Percentiles rank a stretch among this genome's conserved stretches.
phyloP scores from a whole-genome alignment of 2,113 vertebrate genomes.

The Acinonyx jubatus region DNA sequence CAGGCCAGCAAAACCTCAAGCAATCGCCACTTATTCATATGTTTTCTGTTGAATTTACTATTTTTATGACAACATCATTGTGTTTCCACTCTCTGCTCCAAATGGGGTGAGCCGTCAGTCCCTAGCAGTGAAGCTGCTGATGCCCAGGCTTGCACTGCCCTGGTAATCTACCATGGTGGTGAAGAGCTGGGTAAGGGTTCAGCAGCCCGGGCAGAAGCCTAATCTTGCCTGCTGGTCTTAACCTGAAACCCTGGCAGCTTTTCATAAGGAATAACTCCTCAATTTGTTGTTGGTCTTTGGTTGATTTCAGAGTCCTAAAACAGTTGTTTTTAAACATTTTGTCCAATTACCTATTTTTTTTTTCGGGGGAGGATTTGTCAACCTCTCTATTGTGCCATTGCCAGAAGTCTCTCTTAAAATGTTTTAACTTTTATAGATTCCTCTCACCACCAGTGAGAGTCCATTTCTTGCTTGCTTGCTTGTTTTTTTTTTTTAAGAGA shows the following conservation, averaged over 20 bases:
- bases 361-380: not conserved
- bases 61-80: not conserved
- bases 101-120: not conserved
- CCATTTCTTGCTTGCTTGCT: not conserved
- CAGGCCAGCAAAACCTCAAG: not conserved
- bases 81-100: not conserved
- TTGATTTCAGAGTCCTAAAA: not conserved
- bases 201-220: too few species aligned
- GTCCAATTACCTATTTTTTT: not conserved
- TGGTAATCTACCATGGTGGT: fast-evolving
- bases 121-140: not conserved
- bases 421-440: not conserved
- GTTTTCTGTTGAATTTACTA: not conserved
- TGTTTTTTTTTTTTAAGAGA: too few species aligned
- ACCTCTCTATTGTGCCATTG: not conserved
- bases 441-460: not conserved
- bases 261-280: not conserved
- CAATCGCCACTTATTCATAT: not conserved
- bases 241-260: not conserved
- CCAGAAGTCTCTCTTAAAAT: not conserved
- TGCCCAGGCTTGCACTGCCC: not conserved
- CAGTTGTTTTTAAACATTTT: not conserved
- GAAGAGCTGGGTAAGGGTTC: fast-evolving
- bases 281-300: not conserved
- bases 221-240: not conserved